A percentile compares a stretch with the other conserved stretches of the same genome.
Conservation (phyloP, 2,797 vertebrate genomes). For the Lacerta agilis region DNA sequence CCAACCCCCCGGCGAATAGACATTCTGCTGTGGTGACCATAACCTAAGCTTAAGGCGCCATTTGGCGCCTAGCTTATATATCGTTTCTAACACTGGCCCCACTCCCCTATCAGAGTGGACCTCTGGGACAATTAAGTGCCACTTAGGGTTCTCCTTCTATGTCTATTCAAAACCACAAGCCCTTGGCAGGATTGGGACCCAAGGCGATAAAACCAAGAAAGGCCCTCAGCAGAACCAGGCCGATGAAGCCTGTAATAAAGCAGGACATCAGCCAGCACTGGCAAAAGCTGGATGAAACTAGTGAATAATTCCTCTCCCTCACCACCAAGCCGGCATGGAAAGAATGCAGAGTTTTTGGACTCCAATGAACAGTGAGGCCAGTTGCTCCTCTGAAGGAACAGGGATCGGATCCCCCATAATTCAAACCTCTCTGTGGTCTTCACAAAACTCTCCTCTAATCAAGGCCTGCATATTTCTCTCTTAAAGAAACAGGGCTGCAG, state of each 20-base stretch:
- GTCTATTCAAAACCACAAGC: not conserved
- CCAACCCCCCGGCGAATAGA: too few species aligned
- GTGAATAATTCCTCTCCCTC: not conserved
- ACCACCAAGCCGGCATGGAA: not conserved
- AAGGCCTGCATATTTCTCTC: not conserved
- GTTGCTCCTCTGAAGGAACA: not conserved
- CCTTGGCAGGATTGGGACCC: not conserved
- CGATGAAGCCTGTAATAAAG: accelerated
- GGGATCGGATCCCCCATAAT: not conserved
- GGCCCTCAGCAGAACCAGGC: not conserved
- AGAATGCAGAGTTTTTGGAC: not conserved
- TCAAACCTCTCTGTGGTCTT: not conserved
- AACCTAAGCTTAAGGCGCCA: too few species aligned
- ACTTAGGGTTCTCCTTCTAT: not conserved
- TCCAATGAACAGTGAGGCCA: not conserved
- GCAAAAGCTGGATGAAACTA: not conserved
- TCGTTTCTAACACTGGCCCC: not conserved
- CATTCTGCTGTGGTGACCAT: too few species aligned
- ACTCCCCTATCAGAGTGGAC: not conserved
- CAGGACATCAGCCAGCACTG: not conserved
- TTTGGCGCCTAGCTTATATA: too few species aligned
- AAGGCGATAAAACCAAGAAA: accelerated
- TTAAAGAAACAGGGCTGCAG: not conserved
- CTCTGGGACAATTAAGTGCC: not conserved
- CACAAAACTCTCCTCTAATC: not conserved